Evolutionary conservation across 1,140 invertebrate genomes (phyloP).

Genomic region (Andrena cerasifolii): DNA sequence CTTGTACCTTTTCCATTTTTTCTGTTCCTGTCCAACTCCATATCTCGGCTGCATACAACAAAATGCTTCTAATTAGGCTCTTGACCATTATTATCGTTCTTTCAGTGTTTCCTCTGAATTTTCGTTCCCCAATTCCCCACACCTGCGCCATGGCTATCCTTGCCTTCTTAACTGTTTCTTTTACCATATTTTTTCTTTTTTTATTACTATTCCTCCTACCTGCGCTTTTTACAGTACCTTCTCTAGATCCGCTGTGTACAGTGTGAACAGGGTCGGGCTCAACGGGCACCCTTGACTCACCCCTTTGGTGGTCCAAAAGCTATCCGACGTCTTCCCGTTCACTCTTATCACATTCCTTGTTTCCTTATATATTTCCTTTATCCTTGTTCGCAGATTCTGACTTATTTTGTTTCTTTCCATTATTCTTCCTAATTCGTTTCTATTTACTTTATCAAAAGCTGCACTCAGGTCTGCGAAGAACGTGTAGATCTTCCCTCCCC

Average conservation of each 20-base stretch:
- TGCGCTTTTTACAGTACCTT: background rate
- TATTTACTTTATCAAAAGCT: too few relatives aligned
- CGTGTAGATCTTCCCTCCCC: too few relatives aligned
- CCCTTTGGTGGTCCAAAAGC: background rate
- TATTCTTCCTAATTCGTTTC: too few relatives aligned
- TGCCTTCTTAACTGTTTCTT: background rate
- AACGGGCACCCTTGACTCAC: conserved; percentile 8
- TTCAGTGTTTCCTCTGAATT: background rate
- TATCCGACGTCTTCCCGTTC: background rate
- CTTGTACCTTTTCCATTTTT: too few relatives aligned
- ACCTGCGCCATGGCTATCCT: background rate
- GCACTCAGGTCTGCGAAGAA: too few relatives aligned
- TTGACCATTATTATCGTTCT: too few relatives aligned
- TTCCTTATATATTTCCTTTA: background rate
- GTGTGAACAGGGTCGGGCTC: background rate
- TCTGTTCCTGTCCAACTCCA: too few relatives aligned
- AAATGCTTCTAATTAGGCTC: too few relatives aligned
- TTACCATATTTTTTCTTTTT: conserved; percentile 9
- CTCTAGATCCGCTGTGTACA: conserved; percentile 13
- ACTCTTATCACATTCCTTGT: background rate
- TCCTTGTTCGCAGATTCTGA: too few relatives aligned
- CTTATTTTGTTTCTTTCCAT: too few relatives aligned
- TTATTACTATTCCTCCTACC: conserved; percentile 2
- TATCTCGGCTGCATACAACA: too few relatives aligned
- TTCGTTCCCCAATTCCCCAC: background rate